Percentiles rank a stretch among this genome's conserved stretches.
Conservation (phyloP, 2,113 vertebrate species). For the Dicrurus megarhynchus region DNA sequence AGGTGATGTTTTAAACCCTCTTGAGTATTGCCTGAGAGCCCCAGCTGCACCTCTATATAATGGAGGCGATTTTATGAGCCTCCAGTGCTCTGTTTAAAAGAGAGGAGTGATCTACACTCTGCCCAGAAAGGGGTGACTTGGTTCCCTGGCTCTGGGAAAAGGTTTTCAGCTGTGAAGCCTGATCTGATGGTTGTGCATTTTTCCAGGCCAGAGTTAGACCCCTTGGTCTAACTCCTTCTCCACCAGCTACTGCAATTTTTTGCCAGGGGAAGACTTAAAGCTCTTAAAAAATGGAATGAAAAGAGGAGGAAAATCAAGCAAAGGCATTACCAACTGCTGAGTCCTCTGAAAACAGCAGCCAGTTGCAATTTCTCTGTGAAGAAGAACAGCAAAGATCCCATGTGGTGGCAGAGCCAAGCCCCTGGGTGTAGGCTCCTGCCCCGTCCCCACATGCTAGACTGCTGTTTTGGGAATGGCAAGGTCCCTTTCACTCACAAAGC, state of each 20-base stretch:
- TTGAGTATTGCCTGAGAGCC: neutral
- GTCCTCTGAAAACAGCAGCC: neutral
- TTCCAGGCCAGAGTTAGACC: neutral
- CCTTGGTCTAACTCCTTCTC: neutral
- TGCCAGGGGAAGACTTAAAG: neutral
- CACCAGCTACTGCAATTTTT: neutral
- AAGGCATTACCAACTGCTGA: neutral
- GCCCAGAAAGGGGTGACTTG: neutral
- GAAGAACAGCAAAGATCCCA: neutral
- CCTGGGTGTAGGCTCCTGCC: neutral
- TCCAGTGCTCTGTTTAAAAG: neutral
- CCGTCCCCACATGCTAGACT: accelerated
- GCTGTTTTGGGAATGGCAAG: neutral
- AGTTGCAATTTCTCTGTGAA: neutral
- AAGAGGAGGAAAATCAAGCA: neutral
- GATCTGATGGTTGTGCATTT: neutral
- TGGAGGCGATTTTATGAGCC: neutral
- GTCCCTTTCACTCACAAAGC: neutral
- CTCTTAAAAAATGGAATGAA: neutral
- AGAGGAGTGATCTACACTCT: neutral
- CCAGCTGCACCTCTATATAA: neutral
- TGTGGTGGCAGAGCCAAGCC: neutral
- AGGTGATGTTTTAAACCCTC: neutral
- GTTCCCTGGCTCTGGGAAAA: neutral
- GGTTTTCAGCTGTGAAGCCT: neutral